Conservation (phyloP, 2,113 vertebrate genomes). For the Tachuris rubrigastra region DNA sequence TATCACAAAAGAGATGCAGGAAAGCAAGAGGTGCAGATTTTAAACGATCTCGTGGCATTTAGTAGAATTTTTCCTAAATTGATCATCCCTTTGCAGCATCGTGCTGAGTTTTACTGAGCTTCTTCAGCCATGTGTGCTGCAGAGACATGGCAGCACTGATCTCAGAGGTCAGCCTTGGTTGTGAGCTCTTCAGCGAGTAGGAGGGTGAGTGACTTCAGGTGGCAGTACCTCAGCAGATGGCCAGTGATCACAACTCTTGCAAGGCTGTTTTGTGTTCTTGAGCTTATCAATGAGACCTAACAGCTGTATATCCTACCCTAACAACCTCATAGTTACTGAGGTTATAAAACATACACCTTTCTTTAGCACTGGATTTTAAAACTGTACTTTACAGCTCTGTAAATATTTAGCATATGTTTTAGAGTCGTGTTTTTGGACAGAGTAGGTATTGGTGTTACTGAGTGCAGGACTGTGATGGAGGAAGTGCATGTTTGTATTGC, state of each 20-base stretch:
- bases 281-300: background rate
- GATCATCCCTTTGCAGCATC: rapidly evolving
- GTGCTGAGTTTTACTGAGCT: rapidly evolving
- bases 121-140: background rate
- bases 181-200: rapidly evolving
- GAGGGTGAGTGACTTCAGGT: background rate
- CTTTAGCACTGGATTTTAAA: background rate
- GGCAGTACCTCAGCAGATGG: background rate
- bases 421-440: background rate
- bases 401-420: background rate
- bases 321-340: background rate
- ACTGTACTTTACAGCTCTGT: background rate
- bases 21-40: background rate
- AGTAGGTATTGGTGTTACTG: background rate
- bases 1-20: background rate
- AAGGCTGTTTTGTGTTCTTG: background rate
- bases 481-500: background rate
- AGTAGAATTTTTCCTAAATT: background rate
- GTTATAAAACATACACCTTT: background rate
- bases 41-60: background rate
- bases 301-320: background rate
- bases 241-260: background rate
- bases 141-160: background rate
- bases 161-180: background rate
- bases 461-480: background rate